phyloP scores from a whole-genome alignment of 2,797 vertebrate species.

The Microhierax caerulescens region DNA sequence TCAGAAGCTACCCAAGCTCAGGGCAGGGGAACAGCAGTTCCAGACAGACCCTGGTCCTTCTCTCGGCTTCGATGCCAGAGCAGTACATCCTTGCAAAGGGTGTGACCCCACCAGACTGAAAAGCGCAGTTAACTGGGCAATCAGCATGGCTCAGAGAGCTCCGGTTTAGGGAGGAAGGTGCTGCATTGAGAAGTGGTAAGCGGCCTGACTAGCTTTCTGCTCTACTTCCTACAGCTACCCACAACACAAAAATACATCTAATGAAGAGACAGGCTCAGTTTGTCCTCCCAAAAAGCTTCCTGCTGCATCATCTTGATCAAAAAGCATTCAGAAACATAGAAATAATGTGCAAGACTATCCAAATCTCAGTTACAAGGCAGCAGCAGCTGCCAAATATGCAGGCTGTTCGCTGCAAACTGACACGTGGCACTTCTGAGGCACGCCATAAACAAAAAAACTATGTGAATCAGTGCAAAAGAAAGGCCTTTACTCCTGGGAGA shows the following conservation, averaged over 20 bases:
- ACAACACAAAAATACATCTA: background rate
- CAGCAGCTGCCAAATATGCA: background rate
- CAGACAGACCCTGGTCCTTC: background rate
- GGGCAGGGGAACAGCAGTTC: background rate
- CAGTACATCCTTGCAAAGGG: background rate
- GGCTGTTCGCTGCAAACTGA: background rate
- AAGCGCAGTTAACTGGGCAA: background rate
- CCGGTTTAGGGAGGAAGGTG: background rate
- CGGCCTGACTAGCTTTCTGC: background rate
- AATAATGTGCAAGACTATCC: background rate
- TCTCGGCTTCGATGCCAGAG: rapidly evolving
- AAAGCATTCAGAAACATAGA: background rate
- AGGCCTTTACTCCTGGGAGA: background rate
- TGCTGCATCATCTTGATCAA: background rate
- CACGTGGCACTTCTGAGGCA: background rate
- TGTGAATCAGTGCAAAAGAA: rapidly evolving
- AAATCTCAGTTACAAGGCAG: background rate
- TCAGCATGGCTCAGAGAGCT: background rate
- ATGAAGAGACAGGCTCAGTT: rapidly evolving
- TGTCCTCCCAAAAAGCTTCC: background rate
- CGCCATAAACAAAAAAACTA: background rate
- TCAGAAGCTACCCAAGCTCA: background rate
- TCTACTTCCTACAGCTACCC: background rate
- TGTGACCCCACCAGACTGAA: background rate
- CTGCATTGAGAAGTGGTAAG: background rate